Evolutionary conservation across 2,797 vertebrate species (phyloP).

Genomic region (Lutjanus campechanus): DNA sequence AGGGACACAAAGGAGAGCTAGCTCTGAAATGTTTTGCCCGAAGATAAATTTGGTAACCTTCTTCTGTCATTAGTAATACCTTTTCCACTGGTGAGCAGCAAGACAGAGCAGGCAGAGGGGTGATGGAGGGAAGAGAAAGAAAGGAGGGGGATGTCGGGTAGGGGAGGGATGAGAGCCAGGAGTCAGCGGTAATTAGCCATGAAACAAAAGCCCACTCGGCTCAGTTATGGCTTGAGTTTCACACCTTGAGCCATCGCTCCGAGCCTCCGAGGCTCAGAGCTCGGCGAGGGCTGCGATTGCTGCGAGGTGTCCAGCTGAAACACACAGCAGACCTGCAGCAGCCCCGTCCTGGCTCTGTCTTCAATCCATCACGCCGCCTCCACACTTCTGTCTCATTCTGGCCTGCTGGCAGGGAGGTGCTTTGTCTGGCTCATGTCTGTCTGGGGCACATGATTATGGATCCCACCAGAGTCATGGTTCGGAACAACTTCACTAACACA

Average conservation of each 20-base stretch:
- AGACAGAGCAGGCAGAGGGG: constrained; percentile 73
- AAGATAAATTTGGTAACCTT: constrained; percentile 90
- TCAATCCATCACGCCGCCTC: constrained; percentile 70
- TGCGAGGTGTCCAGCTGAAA: constrained; percentile 61
- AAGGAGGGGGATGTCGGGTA: not conserved
- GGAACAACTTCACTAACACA: not conserved
- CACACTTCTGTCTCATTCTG: constrained; percentile 50
- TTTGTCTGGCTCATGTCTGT: constrained; percentile 68
- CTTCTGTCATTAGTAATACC: constrained; percentile 88
- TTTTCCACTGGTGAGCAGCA: constrained; percentile 84
- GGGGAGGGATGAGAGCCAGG: constrained; percentile 54
- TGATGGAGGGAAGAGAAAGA: constrained; percentile 63
- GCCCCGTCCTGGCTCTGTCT: constrained; percentile 39
- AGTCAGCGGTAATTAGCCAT: constrained; percentile 87
- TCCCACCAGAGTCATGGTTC: constrained; percentile 19
- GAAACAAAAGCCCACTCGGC: constrained; percentile 84
- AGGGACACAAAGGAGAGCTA: constrained; percentile 60
- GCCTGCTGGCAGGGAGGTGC: constrained; percentile 48
- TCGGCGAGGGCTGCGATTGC: constrained; percentile 47
- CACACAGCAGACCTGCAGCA: constrained; percentile 46
- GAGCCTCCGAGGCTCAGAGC: constrained; percentile 49
- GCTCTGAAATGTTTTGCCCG: constrained; percentile 84
- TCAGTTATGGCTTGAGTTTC: constrained; percentile 76
- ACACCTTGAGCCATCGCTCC: constrained; percentile 66
- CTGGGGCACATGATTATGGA: constrained; percentile 49